These are phyloP conservation scores for Istiophorus platypterus DNA, from an alignment of 2,113 vertebrate species.

Conservation along the genomic window DNA sequence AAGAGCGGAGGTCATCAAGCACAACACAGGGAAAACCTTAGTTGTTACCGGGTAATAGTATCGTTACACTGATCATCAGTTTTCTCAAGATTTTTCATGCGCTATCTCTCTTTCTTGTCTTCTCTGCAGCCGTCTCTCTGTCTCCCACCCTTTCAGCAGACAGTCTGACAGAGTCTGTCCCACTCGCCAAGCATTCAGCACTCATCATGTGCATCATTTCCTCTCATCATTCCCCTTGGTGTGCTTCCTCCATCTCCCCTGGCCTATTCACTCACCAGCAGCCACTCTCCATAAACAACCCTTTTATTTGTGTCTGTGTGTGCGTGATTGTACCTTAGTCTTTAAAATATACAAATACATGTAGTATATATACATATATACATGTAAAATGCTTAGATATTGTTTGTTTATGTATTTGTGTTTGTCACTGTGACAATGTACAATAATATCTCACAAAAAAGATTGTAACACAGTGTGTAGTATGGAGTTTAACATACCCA, in stretches of 20 bases:
- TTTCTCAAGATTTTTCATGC: slow-evolving; percentile 44
- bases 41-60: slow-evolving; percentile 62
- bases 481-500: slow-evolving; percentile 22
- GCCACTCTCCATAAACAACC: slow-evolving; percentile 51
- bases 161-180: slow-evolving; percentile 78
- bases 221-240: slow-evolving; percentile 75
- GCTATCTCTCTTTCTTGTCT: slow-evolving; percentile 55
- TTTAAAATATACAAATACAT: background rate
- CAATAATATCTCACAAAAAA: background rate
- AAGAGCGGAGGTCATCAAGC: slow-evolving; percentile 36
- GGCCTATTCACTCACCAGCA: slow-evolving; percentile 65
- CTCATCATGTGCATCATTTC: slow-evolving; percentile 84
- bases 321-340: slow-evolving; percentile 24
- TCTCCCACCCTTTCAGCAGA: slow-evolving; percentile 74
- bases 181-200: slow-evolving; percentile 80
- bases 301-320: slow-evolving; percentile 48
- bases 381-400: slow-evolving; percentile 5
- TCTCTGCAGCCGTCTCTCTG: slow-evolving; percentile 39
- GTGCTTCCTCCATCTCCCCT: slow-evolving; percentile 73
- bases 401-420: slow-evolving; percentile 18
- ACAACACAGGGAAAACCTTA: slow-evolving; percentile 46
- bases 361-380: background rate
- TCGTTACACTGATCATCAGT: slow-evolving; percentile 67
- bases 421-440: background rate
- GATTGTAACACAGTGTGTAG: background rate